These are phyloP conservation scores for Belgica antarctica DNA, from an alignment of 2,888 invertebrate species.

Conservation along the genomic window DNA sequence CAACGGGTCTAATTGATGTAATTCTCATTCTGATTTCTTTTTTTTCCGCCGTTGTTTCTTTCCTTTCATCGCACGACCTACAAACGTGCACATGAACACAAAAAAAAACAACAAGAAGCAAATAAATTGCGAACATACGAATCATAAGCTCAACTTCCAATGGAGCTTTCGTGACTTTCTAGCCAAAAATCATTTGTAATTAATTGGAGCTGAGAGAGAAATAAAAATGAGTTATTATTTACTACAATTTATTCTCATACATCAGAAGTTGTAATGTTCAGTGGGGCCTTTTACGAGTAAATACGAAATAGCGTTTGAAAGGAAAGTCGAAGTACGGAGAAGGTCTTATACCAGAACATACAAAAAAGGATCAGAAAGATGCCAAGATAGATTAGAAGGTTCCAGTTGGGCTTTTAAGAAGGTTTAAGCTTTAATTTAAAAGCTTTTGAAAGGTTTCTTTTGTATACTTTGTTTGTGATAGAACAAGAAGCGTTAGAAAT, in stretches of 20 bases:
- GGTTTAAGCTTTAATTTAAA: too few relatives aligned
- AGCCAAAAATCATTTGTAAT: not conserved
- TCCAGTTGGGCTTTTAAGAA: too few relatives aligned
- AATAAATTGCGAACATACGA: not conserved
- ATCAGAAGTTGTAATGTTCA: not conserved
- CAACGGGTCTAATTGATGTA: slow-evolving; percentile 41
- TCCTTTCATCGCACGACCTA: not conserved
- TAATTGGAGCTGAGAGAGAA: slow-evolving; percentile 6
- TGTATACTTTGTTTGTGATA: too few relatives aligned
- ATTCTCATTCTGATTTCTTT: slow-evolving; percentile 18
- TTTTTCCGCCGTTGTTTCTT: not conserved
- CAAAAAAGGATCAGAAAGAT: too few relatives aligned
- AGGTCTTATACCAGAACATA: too few relatives aligned
- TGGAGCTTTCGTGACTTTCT: slow-evolving; percentile 19
- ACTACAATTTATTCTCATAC: not conserved
- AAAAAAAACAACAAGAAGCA: not conserved
- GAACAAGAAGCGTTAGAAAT: too few relatives aligned
- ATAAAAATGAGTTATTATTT: slow-evolving; percentile 4
- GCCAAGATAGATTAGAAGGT: too few relatives aligned
- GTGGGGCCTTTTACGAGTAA: too few relatives aligned
- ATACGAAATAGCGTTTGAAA: too few relatives aligned
- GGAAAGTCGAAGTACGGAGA: too few relatives aligned
- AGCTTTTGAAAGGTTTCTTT: too few relatives aligned
- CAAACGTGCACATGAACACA: not conserved
- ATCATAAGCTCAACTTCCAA: not conserved